Conservation (phyloP, 2,113 vertebrate species). For the Orthonyx spaldingii region DNA sequence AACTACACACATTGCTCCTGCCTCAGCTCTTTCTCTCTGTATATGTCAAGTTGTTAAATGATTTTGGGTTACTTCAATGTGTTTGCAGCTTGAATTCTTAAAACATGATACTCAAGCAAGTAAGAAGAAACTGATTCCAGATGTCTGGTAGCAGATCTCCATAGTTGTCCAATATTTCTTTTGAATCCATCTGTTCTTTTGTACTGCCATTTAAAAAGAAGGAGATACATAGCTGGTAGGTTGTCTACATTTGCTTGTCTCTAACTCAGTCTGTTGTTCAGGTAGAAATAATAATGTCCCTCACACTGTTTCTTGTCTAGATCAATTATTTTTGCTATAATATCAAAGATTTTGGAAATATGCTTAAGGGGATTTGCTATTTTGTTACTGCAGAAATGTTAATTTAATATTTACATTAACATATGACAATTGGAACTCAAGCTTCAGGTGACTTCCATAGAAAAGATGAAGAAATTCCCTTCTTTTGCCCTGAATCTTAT, state of each 20-base stretch:
- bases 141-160: neutral
- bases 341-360: neutral
- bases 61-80: neutral
- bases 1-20: neutral
- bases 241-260: neutral
- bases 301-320: neutral
- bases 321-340: neutral
- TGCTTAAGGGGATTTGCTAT: neutral
- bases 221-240: neutral
- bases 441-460: neutral
- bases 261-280: neutral
- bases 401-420: neutral
- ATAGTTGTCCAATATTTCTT: neutral
- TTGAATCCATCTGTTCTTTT: neutral
- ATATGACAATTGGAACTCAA: neutral
- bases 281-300: neutral
- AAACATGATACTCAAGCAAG: neutral
- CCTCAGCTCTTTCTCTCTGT: neutral
- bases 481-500: neutral
- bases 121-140: neutral
- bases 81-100: neutral
- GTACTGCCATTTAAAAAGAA: neutral
- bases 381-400: neutral
- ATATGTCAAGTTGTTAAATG: constrained; percentile 11
- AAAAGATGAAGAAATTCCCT: neutral